These are phyloP conservation scores for Nematopogon swammerdamellus DNA, from an alignment of 2,888 invertebrate species.

Conservation along the genomic window DNA sequence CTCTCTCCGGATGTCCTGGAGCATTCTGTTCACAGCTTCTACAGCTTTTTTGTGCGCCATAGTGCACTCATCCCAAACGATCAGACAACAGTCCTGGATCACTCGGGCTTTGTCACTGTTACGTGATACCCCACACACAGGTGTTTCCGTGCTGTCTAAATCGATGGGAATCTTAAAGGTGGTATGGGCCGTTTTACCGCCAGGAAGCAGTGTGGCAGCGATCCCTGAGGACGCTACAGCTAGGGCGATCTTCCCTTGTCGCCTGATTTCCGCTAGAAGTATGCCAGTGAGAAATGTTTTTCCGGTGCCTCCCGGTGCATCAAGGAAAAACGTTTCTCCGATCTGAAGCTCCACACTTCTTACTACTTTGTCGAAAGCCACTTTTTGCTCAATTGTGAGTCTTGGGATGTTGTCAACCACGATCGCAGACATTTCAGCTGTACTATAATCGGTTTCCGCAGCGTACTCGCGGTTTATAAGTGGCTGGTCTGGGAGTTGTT, in stretches of 20 bases:
- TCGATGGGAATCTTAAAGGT: slow-evolving; percentile 17
- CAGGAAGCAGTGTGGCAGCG: slow-evolving; percentile 14
- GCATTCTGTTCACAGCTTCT: slow-evolving; percentile 16
- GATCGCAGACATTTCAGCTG: not conserved
- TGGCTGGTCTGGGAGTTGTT: not conserved
- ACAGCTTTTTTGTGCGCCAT: slow-evolving; percentile 18
- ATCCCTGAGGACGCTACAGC: too few species aligned
- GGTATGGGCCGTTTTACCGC: slow-evolving; percentile 21
- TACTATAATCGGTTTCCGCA: not conserved
- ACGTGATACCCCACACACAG: slow-evolving; percentile 18
- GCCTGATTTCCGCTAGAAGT: slow-evolving; percentile 6
- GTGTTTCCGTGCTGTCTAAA: slow-evolving; percentile 15
- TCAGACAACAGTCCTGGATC: slow-evolving; percentile 15
- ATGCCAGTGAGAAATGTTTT: slow-evolving; percentile 6
- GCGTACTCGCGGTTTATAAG: too few species aligned
- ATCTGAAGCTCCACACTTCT: slow-evolving; percentile 6
- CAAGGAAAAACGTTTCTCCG: too few species aligned
- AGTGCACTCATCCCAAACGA: slow-evolving; percentile 18
- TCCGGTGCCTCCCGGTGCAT: too few species aligned
- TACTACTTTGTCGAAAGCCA: slow-evolving; percentile 9
- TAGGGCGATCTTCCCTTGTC: slow-evolving; percentile 5
- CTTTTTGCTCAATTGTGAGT: slow-evolving; percentile 8
- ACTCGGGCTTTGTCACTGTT: slow-evolving; percentile 19
- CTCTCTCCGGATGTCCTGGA: slow-evolving; percentile 13
- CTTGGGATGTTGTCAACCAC: slow-evolving; percentile 8